phyloP scores from a whole-genome alignment of 2,888 invertebrate genomes.

The Caenorhabditis panamensis region DNA sequence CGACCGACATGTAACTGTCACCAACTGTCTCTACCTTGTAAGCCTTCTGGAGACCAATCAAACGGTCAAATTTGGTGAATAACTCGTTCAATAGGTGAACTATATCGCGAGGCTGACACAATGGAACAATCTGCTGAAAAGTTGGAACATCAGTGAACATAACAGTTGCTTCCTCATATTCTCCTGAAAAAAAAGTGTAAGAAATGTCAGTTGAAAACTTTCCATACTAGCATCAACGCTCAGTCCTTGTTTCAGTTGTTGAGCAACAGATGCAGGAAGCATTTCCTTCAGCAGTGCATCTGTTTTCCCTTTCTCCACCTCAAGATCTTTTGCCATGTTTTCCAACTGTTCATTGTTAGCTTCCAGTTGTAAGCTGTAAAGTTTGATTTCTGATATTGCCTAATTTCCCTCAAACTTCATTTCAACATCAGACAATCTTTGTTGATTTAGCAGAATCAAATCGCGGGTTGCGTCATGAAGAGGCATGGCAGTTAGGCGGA shows the following conservation, averaged over 20 bases:
- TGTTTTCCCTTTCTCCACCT: constrained; percentile 78
- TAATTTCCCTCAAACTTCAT: too few species aligned
- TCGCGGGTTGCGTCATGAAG: constrained; percentile 78
- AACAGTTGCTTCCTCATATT: constrained; percentile 80
- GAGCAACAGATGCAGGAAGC: constrained; percentile 81
- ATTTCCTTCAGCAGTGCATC: constrained; percentile 81
- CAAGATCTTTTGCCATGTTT: constrained; percentile 74
- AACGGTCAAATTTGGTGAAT: constrained; percentile 75
- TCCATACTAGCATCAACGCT: constrained; percentile 79
- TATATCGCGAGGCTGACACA: constrained; percentile 76
- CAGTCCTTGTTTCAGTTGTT: constrained; percentile 80
- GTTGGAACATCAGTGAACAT: constrained; percentile 82
- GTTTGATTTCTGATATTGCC: too few species aligned
- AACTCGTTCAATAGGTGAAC: constrained; percentile 76
- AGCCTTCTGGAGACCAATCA: constrained; percentile 66
- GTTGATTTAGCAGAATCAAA: constrained; percentile 77
- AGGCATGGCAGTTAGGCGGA: constrained; percentile 76
- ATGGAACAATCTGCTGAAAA: constrained; percentile 81
- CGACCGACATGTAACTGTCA: constrained; percentile 78
- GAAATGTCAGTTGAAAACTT: not conserved
- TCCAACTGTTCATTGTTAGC: constrained; percentile 78
- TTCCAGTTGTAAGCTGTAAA: constrained; percentile 76
- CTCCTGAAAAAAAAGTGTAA: constrained; percentile 59
- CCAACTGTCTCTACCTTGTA: constrained; percentile 79
- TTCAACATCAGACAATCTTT: constrained; percentile 74